Base-by-base conservation (phyloP, 2,888 invertebrate species). In the Dryococelus australis region DNA sequence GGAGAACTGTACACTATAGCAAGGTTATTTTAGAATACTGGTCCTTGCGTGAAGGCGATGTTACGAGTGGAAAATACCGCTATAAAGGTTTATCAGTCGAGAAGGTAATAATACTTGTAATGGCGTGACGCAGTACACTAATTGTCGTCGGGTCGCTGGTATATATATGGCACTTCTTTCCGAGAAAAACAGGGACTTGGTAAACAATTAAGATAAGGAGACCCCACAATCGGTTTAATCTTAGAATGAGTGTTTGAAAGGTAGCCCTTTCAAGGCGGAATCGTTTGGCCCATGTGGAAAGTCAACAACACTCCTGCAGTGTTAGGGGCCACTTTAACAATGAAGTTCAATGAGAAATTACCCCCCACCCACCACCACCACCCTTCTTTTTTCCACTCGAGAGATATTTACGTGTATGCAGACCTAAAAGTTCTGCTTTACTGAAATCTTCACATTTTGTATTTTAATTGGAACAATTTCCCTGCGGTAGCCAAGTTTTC, bases 181-280 rank as follows among this genome's bases (percentile, higher is more conserved):
- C 65, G 65, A 65, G 24, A 24, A 65, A 65, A 65, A 65, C 65
- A 65, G 65, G 65, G 65, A 6, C 65, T 65, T n/a, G n/a, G 65
- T 65, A 65, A 65, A 65, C 65, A 65, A 65, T 65, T 65, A 65
- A 65, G 65, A 65, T 65, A n/a, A 65, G 65, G 65, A 65, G 13
- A 16, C 16, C 12, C 24, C 65, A 65, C 65, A 65, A 65, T 65
- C 65, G 16, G 10, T 65, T 65, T 24, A 65, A 65, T 1, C n/a
- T 65, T 65, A 65, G 24, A 10, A 9, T 24, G 20, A n/a, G 24
- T 65, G 65, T 65, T 65, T 1, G 6, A 65, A 65, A 20, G 20
- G n/a, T n/a, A 2, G 65, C 20, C 24, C 65, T 6, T 20, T 16
- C 65, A 65, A 65, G 16, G 65, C 20, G 10, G 47, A 47, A 47